Evolutionary conservation across 2,888 invertebrate species (phyloP).

Genomic region (Altica lythri): DNA sequence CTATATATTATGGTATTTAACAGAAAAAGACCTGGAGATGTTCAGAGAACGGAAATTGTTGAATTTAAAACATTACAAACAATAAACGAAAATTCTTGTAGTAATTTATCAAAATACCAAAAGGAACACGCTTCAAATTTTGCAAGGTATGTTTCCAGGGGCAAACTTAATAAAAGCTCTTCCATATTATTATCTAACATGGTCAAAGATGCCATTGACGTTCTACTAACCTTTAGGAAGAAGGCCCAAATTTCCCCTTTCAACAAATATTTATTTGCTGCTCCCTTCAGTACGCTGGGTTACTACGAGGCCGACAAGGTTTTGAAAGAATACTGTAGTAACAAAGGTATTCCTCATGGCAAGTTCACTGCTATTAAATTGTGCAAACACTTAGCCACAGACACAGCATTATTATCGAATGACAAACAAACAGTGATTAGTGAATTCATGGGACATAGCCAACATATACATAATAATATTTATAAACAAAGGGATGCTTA

Average conservation of each 20-base stretch:
- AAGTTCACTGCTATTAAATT: constrained; percentile 7
- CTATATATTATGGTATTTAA: too few species aligned
- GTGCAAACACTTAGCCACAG: constrained; percentile 17
- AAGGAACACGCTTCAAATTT: constrained; percentile 1
- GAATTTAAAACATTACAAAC: constrained; percentile 9
- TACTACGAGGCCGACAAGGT: constrained; percentile 7
- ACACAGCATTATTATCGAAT: constrained; percentile 15
- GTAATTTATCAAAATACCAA: background rate
- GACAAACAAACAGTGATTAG: constrained; percentile 13
- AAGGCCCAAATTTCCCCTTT: background rate
- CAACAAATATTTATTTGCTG: constrained; percentile 14
- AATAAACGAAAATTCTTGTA: background rate
- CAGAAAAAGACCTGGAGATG: too few species aligned
- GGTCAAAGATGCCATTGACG: constrained; percentile 9
- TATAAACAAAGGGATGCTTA: constrained; percentile 20
- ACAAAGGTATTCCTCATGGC: background rate
- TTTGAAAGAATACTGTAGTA: constrained; percentile 7
- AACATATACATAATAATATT: constrained; percentile 23
- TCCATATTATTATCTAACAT: background rate
- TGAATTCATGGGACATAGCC: constrained; percentile 25
- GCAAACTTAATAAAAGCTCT: constrained; percentile 7
- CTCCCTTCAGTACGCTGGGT: background rate
- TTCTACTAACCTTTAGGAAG: background rate
- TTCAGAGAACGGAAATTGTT: constrained; percentile 9
- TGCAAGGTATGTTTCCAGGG: constrained; percentile 12